Percentiles rank a stretch among this genome's conserved stretches.
Evolutionary conservation across 2,113 vertebrate genomes (phyloP).

Genomic region (Solea senegalensis): DNA sequence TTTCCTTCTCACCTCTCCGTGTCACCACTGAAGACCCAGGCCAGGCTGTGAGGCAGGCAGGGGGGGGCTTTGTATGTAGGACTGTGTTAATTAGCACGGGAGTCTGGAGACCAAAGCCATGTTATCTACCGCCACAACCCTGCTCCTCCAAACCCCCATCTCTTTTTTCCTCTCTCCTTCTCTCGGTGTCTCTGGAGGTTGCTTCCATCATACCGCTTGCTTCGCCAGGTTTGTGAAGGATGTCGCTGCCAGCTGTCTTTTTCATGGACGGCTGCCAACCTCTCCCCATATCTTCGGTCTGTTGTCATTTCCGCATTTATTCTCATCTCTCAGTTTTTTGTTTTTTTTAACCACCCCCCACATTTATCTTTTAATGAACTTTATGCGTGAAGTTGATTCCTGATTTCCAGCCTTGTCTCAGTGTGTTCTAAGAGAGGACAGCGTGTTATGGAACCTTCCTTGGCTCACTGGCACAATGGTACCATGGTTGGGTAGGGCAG

Average conservation of each 20-base stretch:
- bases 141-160: constrained; percentile 40
- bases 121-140: constrained; percentile 60
- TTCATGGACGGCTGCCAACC: constrained; percentile 77
- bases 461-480: constrained; percentile 47
- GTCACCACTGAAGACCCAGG: constrained; percentile 32
- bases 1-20: constrained; percentile 26
- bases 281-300: constrained; percentile 63
- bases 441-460: constrained; percentile 26
- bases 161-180: constrained; percentile 46
- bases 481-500: constrained; percentile 70
- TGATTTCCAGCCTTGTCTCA: constrained; percentile 35
- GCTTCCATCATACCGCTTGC: constrained; percentile 62
- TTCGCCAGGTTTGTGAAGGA: constrained; percentile 81
- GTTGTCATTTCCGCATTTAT: constrained; percentile 73
- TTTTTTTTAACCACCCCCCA: constrained; percentile 27
- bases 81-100: constrained; percentile 75
- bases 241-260: constrained; percentile 83
- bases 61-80: constrained; percentile 67
- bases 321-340: constrained; percentile 50
- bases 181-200: constrained; percentile 67
- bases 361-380: constrained; percentile 71
- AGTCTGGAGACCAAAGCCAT: constrained; percentile 63
- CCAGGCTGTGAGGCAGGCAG: constrained; percentile 57
- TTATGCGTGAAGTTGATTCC: constrained; percentile 38
- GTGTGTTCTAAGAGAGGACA: constrained; percentile 17